Evolutionary conservation across 2,888 invertebrate species (phyloP), one percentile per base, ranked within the genome.

Genomic region (Himalopsyche tibetana): DNA sequence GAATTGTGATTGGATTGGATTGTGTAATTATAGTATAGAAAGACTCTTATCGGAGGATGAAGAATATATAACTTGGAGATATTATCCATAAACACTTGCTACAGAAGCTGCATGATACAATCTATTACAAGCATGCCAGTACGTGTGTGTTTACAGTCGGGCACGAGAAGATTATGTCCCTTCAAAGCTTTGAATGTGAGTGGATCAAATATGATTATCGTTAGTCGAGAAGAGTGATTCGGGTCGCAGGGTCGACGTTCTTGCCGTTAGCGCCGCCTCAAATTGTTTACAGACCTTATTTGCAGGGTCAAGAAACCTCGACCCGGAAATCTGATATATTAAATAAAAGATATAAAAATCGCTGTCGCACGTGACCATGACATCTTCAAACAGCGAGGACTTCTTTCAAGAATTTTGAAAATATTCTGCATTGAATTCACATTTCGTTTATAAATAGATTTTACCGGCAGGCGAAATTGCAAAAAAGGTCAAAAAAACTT

Each of bases 161-260:
- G 74, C 74, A 36, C 4, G 74, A 15, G 74, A 74, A 74, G 74
- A 74, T 74, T 74, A 74, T 74, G 74, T 74, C 81, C 84, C 84
- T 81, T 80, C 83, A 55, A 83, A 79, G 85, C 82, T 74, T 79
- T 74, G 85, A 56, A 80, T 55, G 82, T 83, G 82, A 84, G 82
- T 63, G 86, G 86, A 87, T 87, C 87, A 87, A 85, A 87, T 84
- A 82, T 84, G 87, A 87, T 87, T 85, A 87, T 87, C 84, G 82
- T 84, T 84, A 86, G 86, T 84, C 82, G 86, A 84, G 63, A 83
- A 51, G 86, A 82, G 79, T 84, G 86, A 87, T 87, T 85, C 85
- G 84, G 87, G 85, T 87, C 56, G 81, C 40, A 55, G 82, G 74
- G 74, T 74, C 38, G 74, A 15, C 74, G 74, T 36, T 51, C 51